Evolutionary conservation across 2,888 invertebrate genomes (phyloP), one percentile per base, ranked within the genome.

Genomic region (Lasioglossum villosulum): DNA sequence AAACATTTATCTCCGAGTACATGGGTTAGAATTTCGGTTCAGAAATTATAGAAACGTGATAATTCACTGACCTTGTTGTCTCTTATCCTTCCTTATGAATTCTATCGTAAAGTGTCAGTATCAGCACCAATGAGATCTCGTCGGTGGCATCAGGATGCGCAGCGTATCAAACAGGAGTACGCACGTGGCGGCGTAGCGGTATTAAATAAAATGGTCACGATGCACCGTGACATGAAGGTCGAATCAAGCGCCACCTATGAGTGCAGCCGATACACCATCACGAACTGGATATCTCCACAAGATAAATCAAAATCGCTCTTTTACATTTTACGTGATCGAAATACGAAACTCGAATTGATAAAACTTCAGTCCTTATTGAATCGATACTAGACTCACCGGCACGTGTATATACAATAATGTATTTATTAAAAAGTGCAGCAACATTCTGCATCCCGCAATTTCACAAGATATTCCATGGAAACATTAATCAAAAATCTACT

Each of bases 221-320:
- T 14, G 19, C 12, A 30, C 23, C 12, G 59, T 10, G 30, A 68
- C 45, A n/a, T 30, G 14, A 10, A 68, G 19, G 27, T 27, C n/a
- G 5, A 34, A 34, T 37, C 30, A 37, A 42, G 56, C 78, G 45
- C 82, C 82, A 82, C 70, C 78, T 82, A 74, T 82, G 74, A n/a
- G 37, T 45, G 14, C 10, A 74, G 14, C 2, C 0, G 3, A 1
- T 12, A 72, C 16, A 78, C 63, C 16, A 63, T 23, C 0, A 23
- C 37, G 14, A 12, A 5, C 2, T 23, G 4, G 14, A 12, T 37
- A 70, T 70, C 45, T 68, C 45, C 73, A 37, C 12, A 6, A 37
- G 74, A 56, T 74, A 82, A 74, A 56, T 78, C 16, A 66, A 59
- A 34, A 59, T 27, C 23, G 23, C 23, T 37, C 10, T 37, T 19